Evolutionary conservation across 2,888 invertebrate genomes (phyloP).

Genomic region (Pristionchus maxplancki): DNA sequence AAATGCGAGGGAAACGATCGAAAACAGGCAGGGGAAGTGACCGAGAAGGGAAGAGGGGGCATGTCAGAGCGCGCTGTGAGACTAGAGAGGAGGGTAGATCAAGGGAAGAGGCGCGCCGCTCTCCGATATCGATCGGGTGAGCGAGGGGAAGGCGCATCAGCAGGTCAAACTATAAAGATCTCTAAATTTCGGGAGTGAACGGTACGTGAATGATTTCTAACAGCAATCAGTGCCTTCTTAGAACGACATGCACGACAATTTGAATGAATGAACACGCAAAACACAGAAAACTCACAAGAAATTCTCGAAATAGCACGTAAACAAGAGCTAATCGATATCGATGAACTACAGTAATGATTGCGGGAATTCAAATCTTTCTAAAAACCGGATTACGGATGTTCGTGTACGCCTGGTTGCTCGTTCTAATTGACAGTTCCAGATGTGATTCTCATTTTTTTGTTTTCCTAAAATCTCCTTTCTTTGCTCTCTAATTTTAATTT

Average conservation of each 20-base stretch:
- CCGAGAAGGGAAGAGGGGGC: not conserved
- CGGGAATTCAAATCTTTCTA: not conserved
- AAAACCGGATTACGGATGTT: not conserved
- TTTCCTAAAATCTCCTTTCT: too few species aligned
- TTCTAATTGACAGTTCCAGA: too few species aligned
- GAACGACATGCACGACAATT: too few species aligned
- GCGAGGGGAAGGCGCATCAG: not conserved
- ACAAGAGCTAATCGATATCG: not conserved
- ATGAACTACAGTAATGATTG: not conserved
- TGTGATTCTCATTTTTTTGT: too few species aligned
- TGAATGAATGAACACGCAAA: too few species aligned
- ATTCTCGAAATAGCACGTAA: not conserved
- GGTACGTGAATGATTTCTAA: too few species aligned
- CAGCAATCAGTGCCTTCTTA: too few species aligned
- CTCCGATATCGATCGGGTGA: not conserved
- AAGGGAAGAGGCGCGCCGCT: not conserved
- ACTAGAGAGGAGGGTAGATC: conserved; percentile 35
- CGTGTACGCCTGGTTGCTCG: too few species aligned
- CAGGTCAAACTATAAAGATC: too few species aligned
- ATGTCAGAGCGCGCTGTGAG: not conserved
- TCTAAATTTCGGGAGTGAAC: too few species aligned
- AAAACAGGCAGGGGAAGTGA: not conserved
- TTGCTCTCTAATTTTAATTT: too few species aligned
- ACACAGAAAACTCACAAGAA: too few species aligned
- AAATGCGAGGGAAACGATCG: not conserved